phyloP scores from a whole-genome alignment of 2,888 invertebrate genomes.

The Pseudococcus longispinus region DNA sequence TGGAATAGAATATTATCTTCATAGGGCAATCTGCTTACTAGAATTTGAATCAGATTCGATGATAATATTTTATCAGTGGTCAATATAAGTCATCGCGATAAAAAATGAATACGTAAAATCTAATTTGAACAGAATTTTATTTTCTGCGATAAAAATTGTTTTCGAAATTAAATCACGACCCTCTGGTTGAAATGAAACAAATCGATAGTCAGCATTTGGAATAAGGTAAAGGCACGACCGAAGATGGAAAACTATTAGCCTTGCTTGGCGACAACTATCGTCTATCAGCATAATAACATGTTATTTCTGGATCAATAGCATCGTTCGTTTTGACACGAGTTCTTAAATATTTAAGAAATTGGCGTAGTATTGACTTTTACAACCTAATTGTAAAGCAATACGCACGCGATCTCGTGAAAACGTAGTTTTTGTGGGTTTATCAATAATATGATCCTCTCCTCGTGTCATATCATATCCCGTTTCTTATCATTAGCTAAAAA shows the following conservation, averaged over 20 bases:
- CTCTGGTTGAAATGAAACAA: too few relatives aligned
- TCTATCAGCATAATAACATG: background rate
- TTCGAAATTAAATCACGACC: too few relatives aligned
- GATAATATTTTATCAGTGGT: too few relatives aligned
- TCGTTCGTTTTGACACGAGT: background rate
- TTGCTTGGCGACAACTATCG: background rate
- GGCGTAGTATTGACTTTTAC: background rate
- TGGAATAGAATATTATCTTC: too few relatives aligned
- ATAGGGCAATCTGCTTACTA: too few relatives aligned
- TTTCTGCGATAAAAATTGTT: too few relatives aligned
- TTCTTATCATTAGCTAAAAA: background rate
- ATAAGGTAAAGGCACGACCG: too few relatives aligned
- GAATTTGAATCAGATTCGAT: too few relatives aligned
- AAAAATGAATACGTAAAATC: too few relatives aligned
- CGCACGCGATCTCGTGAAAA: background rate
- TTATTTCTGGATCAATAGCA: background rate
- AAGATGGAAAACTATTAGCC: background rate
- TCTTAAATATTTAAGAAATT: slow-evolving; percentile 12
- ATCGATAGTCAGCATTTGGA: too few relatives aligned
- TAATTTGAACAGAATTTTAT: too few relatives aligned
- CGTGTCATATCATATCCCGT: background rate
- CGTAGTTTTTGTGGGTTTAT: background rate
- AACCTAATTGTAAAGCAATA: background rate
- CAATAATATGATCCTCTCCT: background rate
- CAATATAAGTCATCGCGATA: too few relatives aligned